A percentile compares a stretch with the other conserved stretches of the same genome.
Evolutionary conservation across 2,113 vertebrate genomes (phyloP).

Genomic region (Xiphophorus maculatus): DNA sequence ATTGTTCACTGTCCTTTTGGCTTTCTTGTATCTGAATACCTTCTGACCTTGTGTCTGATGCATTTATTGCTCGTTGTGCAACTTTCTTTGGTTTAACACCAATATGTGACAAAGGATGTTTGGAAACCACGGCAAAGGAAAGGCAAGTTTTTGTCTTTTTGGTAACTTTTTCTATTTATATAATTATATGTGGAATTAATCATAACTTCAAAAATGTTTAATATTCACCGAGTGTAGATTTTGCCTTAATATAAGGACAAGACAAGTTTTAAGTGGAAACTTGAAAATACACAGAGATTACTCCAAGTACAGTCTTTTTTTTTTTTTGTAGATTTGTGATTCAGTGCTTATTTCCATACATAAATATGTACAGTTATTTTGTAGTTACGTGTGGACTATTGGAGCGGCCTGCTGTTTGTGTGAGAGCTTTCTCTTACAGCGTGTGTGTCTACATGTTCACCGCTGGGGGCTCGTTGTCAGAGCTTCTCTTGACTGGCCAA

Average conservation of each 20-base stretch:
- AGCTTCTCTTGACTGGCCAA: constrained; percentile 80
- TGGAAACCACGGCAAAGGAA: constrained; percentile 19
- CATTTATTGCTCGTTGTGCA: constrained; percentile 68
- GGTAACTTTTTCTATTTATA: neutral
- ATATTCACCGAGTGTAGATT: neutral
- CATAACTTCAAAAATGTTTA: neutral
- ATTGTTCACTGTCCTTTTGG: constrained; percentile 61
- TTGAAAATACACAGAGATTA: constrained; percentile 25
- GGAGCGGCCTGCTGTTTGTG: constrained; percentile 21
- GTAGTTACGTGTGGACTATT: constrained; percentile 3
- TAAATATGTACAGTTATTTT: neutral
- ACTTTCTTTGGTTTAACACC: constrained; percentile 63
- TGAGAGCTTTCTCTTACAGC: constrained; percentile 21
- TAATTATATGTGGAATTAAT: neutral
- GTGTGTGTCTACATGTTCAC: constrained; percentile 55
- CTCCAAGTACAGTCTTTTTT: constrained; percentile 14
- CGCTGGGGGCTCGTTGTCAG: constrained; percentile 78
- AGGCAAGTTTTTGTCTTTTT: constrained; percentile 14
- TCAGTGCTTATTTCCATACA: neutral
- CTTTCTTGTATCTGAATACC: constrained; percentile 62
- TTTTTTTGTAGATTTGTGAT: neutral
- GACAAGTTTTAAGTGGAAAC: neutral
- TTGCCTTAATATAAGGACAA: no score
- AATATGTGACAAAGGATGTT: constrained; percentile 40
- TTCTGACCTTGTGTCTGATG: constrained; percentile 67